phyloP scores from a whole-genome alignment of 2,113 vertebrate genomes.

The Empidonax traillii region DNA sequence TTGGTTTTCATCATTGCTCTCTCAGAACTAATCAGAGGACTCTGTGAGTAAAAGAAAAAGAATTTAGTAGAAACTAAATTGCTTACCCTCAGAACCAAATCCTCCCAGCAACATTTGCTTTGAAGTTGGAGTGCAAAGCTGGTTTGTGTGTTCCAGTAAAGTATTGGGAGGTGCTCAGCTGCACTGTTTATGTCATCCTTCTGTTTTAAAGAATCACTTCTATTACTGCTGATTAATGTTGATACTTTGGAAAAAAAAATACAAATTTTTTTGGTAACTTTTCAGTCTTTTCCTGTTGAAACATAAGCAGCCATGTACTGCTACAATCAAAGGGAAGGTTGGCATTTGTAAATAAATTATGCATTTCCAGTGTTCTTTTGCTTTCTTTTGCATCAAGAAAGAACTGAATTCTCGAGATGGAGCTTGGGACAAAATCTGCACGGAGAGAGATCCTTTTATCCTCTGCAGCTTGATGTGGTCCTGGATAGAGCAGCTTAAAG shows the following conservation, averaged over 20 bases:
- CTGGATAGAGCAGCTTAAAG: slow-evolving; percentile 95
- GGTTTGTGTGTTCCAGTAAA: not conserved
- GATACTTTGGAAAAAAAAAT: not conserved
- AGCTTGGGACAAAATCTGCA: slow-evolving; percentile 90
- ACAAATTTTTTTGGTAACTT: not conserved
- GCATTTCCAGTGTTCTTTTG: not conserved
- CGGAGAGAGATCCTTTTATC: slow-evolving; percentile 87
- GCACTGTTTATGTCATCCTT: not conserved
- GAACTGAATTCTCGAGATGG: slow-evolving; percentile 92
- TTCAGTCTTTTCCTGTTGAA: not conserved
- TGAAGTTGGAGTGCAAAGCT: not conserved
- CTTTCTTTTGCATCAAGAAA: slow-evolving; percentile 72
- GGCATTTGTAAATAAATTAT: not conserved
- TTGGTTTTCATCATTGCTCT: not conserved
- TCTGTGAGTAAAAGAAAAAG: not conserved
- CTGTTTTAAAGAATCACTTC: not conserved
- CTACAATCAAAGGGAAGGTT: not conserved
- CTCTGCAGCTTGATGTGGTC: slow-evolving; percentile 94
- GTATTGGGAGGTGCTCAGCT: not conserved
- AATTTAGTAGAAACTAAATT: not conserved
- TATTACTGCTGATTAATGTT: not conserved
- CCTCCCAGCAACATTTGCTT: not conserved
- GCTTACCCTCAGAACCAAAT: not conserved
- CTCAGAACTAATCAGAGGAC: not conserved
- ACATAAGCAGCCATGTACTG: not conserved